Evolutionary conservation across 1,140 invertebrate species (phyloP).

Genomic region (Eupeodes corollae): DNA sequence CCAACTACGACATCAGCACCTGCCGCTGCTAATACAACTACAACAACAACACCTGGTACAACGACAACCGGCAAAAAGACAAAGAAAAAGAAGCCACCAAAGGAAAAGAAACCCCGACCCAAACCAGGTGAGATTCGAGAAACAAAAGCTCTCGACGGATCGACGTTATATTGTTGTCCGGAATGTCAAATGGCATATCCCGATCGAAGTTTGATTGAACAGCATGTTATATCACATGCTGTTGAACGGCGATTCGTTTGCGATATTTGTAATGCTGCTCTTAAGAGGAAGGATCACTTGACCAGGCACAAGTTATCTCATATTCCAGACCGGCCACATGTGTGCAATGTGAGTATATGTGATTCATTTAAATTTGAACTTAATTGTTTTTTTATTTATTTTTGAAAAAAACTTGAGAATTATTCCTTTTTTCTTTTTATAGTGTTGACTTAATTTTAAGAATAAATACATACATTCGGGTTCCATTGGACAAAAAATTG

Average conservation of each 20-base stretch:
- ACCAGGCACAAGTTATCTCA: constrained; percentile 70
- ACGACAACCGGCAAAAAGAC: constrained; percentile 55
- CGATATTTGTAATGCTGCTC: constrained; percentile 71
- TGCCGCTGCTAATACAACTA: background rate
- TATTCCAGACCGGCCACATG: constrained; percentile 69
- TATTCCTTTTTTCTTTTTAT: too few species aligned
- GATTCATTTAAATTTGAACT: background rate
- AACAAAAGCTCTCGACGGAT: constrained; percentile 70
- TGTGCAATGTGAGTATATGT: constrained; percentile 50
- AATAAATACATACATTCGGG: too few species aligned
- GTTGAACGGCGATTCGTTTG: constrained; percentile 68
- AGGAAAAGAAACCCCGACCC: constrained; percentile 51
- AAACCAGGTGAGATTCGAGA: constrained; percentile 73
- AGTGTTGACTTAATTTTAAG: too few species aligned
- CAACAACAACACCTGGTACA: constrained; percentile 12
- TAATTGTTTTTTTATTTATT: background rate
- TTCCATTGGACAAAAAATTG: background rate
- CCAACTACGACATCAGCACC: constrained; percentile 20
- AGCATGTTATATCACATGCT: constrained; percentile 72
- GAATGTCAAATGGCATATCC: constrained; percentile 81
- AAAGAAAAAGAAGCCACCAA: constrained; percentile 67
- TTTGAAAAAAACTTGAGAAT: background rate
- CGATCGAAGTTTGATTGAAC: constrained; percentile 66
- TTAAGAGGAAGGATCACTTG: constrained; percentile 72
- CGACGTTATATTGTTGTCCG: constrained; percentile 72